Conservation (phyloP, 2,113 vertebrate species). For the Rhinogobius similis region DNA sequence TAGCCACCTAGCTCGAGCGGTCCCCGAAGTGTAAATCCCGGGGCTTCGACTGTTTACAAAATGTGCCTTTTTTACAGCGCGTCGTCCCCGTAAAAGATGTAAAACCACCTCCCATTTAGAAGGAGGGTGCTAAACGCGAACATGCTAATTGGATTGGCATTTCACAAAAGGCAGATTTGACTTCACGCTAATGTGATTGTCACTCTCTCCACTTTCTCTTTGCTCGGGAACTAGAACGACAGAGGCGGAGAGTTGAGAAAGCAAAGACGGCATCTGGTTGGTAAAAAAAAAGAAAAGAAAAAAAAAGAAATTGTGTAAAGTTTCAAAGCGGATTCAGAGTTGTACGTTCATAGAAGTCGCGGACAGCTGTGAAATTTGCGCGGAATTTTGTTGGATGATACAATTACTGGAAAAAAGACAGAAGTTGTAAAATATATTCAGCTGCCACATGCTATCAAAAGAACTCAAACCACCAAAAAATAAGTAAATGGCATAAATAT, state of each 20-base stretch:
- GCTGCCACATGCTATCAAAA: background rate
- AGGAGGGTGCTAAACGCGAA: slow-evolving; percentile 55
- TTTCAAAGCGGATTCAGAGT: slow-evolving; percentile 5
- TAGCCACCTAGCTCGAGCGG: slow-evolving; percentile 67
- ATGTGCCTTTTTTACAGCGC: slow-evolving; percentile 64
- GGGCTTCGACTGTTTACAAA: slow-evolving; percentile 61
- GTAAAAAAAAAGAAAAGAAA: too few relatives aligned
- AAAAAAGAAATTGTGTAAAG: too few relatives aligned
- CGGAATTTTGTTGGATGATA: background rate
- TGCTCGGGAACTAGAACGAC: slow-evolving; percentile 39
- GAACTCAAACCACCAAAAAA: background rate
- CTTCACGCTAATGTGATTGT: slow-evolving; percentile 69
- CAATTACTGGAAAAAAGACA: background rate
- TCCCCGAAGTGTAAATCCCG: slow-evolving; percentile 56
- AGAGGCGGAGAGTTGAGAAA: slow-evolving; percentile 37
- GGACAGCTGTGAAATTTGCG: background rate
- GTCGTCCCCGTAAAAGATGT: slow-evolving; percentile 65
- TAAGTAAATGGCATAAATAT: too few relatives aligned
- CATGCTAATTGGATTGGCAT: slow-evolving; percentile 76
- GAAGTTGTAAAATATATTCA: background rate
- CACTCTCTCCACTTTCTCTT: slow-evolving; percentile 32
- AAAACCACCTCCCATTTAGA: slow-evolving; percentile 63
- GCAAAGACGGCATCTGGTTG: slow-evolving; percentile 22
- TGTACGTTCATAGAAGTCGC: slow-evolving; percentile 20
- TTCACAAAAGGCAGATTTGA: slow-evolving; percentile 75